phyloP scores from a whole-genome alignment of 2,113 vertebrate genomes.

The Cynoglossus semilaevis region DNA sequence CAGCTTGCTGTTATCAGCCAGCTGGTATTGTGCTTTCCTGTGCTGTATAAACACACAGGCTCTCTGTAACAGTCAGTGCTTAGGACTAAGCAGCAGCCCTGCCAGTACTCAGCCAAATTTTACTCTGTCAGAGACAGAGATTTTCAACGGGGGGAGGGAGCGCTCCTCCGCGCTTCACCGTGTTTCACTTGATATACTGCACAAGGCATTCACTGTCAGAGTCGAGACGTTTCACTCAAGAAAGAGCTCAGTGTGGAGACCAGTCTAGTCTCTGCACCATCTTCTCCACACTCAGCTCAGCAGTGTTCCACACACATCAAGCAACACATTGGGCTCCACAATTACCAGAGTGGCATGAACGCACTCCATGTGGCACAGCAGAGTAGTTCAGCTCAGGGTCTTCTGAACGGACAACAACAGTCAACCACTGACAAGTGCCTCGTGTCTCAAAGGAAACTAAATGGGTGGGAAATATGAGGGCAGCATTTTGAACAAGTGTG shows the following conservation, averaged over 20 bases:
- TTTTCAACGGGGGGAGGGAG: slow-evolving; percentile 50
- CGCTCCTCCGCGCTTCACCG: slow-evolving; percentile 48
- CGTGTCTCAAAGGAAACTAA: slow-evolving; percentile 38
- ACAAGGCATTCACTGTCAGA: slow-evolving; percentile 57
- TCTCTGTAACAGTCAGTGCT: slow-evolving; percentile 83
- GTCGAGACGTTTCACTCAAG: slow-evolving; percentile 60
- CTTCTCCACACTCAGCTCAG: slow-evolving; percentile 36
- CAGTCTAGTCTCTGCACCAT: slow-evolving; percentile 27
- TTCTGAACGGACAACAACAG: slow-evolving; percentile 38
- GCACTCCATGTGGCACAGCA: slow-evolving; percentile 20
- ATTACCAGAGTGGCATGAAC: slow-evolving; percentile 46
- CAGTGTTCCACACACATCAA: slow-evolving; percentile 50
- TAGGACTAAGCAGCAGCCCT: slow-evolving; percentile 66
- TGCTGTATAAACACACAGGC: slow-evolving; percentile 76
- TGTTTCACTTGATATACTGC: slow-evolving; percentile 32
- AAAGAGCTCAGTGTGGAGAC: slow-evolving; percentile 35
- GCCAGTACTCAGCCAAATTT: slow-evolving; percentile 64
- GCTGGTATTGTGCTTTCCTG: slow-evolving; percentile 68
- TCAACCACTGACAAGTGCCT: slow-evolving; percentile 39
- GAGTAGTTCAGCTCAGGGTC: slow-evolving; percentile 14
- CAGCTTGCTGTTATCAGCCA: slow-evolving; percentile 75
- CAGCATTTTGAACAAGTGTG: slow-evolving; percentile 48
- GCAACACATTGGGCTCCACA: slow-evolving; percentile 46
- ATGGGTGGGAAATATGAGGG: slow-evolving; percentile 50
- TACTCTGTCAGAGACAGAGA: slow-evolving; percentile 65